Evolutionary conservation across 1,140 invertebrate genomes (phyloP), one percentile per base, ranked within the genome.

Genomic region (Hycleus cichorii): DNA sequence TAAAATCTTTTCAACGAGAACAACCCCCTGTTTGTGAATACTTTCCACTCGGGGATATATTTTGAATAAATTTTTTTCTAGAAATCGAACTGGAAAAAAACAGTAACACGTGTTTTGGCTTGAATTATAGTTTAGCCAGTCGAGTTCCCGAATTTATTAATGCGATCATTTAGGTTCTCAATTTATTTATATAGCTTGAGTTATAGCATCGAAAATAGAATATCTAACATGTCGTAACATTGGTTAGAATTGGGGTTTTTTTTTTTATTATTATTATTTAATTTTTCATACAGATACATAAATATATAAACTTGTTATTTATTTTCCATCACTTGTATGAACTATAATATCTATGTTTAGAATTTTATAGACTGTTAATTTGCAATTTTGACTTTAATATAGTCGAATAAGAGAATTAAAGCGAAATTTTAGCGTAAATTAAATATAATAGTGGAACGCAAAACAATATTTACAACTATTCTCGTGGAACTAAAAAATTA

Each of bases 211-310:
- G 18, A 44, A 48, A 48, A 47, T 49, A 57, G 47, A 49, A 57
- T 57, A 49, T 57, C 38, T 57, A 27, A 49, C 54, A 48, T 57
- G 54, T 57, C 54, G 54, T 57, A 57, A 57, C 47, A 57, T 57
- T 48, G 54, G 54, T 49, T 57, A 48, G 54, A 47, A 46, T 52
- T 57, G 3, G 32, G 32, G 1, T 32, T 32, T 32, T 32, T 32
- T 32, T 32, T 32, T 32, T 7, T 32, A 32, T 32, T 18, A 18
- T 18, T 18, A 18, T 18, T 18, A 18, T 18, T 18, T 32, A 3
- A 32, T 32, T 32, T 32, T 18, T 18, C 18, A 18, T 18, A 18
- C 18, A 18, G 1, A 32, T 3, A 32, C 7, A 32, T 32, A 32
- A 32, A 32, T 32, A 32, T 32, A 32, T 32, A 32, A 7, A 32